Evolutionary conservation across 2,113 vertebrate species (phyloP).

Genomic region (Microcebus tavaratra): DNA sequence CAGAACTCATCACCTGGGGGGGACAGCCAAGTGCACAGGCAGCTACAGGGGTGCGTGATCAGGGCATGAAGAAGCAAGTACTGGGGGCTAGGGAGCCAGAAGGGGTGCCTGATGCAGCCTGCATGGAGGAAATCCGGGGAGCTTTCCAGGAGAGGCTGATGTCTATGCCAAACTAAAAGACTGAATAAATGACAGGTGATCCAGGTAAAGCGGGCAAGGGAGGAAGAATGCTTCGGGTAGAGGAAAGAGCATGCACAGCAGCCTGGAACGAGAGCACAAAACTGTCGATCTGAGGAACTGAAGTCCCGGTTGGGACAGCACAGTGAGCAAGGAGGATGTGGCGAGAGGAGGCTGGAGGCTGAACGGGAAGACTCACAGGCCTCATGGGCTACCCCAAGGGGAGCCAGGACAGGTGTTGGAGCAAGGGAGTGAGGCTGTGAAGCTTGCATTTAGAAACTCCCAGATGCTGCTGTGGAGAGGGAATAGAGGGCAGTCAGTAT

Average conservation of each 20-base stretch:
- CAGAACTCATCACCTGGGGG: neutral
- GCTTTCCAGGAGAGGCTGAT: neutral
- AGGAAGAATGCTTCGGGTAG: neutral
- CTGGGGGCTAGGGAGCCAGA: neutral
- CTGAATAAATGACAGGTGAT: neutral
- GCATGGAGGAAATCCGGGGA: neutral
- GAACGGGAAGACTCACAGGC: neutral
- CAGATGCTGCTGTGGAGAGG: neutral
- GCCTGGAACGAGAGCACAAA: neutral
- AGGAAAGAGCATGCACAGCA: neutral
- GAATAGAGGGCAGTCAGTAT: neutral
- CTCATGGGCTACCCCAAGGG: neutral
- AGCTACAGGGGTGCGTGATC: neutral
- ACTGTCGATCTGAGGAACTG: neutral
- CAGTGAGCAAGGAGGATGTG: neutral
- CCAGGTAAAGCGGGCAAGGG: neutral
- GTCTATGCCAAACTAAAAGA: neutral
- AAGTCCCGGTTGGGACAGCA: neutral
- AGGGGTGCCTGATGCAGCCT: neutral
- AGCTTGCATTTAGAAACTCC: neutral
- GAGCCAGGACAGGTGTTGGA: neutral
- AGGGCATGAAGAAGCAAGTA: neutral
- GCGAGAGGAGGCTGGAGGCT: neutral
- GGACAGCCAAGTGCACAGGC: neutral
- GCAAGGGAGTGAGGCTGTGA: neutral